Base-by-base conservation (phyloP, 2,113 vertebrate genomes). In the Xyrauchen texanus region DNA sequence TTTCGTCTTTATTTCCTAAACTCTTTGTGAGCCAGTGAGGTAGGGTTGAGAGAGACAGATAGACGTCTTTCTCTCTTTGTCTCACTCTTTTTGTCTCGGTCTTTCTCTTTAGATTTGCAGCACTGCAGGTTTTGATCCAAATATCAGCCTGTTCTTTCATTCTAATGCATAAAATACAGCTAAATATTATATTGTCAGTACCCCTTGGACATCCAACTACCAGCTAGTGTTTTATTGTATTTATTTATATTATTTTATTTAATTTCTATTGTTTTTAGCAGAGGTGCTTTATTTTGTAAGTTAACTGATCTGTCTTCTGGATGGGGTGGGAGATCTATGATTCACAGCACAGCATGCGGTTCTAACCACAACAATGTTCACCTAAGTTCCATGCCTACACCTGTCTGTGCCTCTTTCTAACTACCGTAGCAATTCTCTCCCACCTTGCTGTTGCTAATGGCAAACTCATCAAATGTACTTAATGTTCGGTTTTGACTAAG, bases 401-500 rank as follows among this genome's bases (percentile, higher is more conserved):
- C 84, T 88, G 81, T 82, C 65, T 80, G 21, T 34, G 21, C 21
- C 21, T 34, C 21, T 34, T 34, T 34, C 21, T 55, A 71, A 51
- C 75, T 76, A 78, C 67, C 68, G 72, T 79, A 83, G 70, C 66
- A 44, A 80, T 80, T 21, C 69, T 58, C 53, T 77, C 51, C 83
- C 79, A 87, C 21, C 15, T 62, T 13, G 68, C 82, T 84, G 78
- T 70, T 85, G 72, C 80, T 85, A 88, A 88, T 68, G 67, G 76
- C 53, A 47, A 79, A 68, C 84, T 85, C 82, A 88, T 89, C 75
- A 86, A 87, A 79, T 87, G 82, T 88, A 91, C 90, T 89, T 88
- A 88, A 88, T 77, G 84, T 82, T 84, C 84, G 87, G 85, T 89
- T 84, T 87, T 86, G 86, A 84, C 84, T 89, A 87, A 90, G 21